Conservation (phyloP, 2,113 vertebrate genomes). For the Zootoca vivipara region DNA sequence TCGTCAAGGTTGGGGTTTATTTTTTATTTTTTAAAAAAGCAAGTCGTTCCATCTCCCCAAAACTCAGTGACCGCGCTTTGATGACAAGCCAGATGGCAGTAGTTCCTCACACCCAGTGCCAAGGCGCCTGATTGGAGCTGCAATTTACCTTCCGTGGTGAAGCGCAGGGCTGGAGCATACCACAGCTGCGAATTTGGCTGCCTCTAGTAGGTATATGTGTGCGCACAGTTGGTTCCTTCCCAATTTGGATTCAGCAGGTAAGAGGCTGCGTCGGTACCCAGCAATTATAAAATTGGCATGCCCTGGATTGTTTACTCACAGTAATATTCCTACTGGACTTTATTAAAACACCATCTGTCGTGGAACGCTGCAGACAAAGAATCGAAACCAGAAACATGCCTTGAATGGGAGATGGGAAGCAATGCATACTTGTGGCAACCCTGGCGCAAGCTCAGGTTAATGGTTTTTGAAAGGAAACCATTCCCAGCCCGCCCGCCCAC, state of each 20-base stretch:
- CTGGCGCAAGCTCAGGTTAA: conserved; percentile 27
- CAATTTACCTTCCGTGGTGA: conserved; percentile 85
- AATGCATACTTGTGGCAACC: conserved; percentile 18
- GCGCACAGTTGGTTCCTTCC: conserved; percentile 79
- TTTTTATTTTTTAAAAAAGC: conserved; percentile 44
- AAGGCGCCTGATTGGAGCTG: conserved; percentile 79
- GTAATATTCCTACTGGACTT: conserved; percentile 99
- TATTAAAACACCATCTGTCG: conserved; percentile 99
- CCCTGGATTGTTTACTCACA: conserved; percentile 97
- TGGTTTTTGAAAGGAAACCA: conserved; percentile 22
- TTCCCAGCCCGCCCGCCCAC: conserved; percentile 1
- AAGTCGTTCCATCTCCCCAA: conserved; percentile 78
- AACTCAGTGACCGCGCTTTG: conserved; percentile 78
- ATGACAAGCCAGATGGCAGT: conserved; percentile 83
- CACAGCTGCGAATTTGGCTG: conserved; percentile 94
- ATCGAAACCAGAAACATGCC: conserved; percentile 70
- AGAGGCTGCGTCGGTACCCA: conserved; percentile 95
- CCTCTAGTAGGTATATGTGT: conserved; percentile 83
- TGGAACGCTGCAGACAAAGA: conserved; percentile 86
- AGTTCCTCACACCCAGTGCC: conserved; percentile 68
- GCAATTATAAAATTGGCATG: conserved; percentile 99
- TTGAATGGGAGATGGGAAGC: neutral
- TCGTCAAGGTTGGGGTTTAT: conserved; percentile 57
- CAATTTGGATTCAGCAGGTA: conserved; percentile 90
- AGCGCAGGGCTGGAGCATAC: conserved; percentile 69